phyloP scores from a whole-genome alignment of 1,140 invertebrate genomes.

The Lepidurus packardi region DNA sequence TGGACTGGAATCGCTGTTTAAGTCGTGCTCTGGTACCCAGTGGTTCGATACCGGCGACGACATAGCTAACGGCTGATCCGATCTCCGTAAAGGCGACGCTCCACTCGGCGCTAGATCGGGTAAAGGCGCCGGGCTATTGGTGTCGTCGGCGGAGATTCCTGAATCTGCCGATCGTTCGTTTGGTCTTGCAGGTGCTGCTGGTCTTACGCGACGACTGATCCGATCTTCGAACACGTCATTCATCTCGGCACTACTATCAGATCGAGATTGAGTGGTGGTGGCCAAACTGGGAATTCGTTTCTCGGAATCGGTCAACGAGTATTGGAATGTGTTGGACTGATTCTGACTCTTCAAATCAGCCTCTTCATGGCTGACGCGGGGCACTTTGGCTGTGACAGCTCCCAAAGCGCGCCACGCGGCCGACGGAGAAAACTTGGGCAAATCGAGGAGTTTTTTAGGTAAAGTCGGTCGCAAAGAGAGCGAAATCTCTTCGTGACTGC shows the following conservation, averaged over 20 bases:
- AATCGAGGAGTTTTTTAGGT: conserved; percentile 65
- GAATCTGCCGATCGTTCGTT: conserved; percentile 69
- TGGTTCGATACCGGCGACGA: conserved; percentile 39
- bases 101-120: conserved; percentile 38
- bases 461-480: conserved; percentile 66
- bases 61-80: conserved; percentile 39
- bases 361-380: neutral
- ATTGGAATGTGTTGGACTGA: conserved; percentile 29
- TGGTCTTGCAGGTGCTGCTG: conserved; percentile 47
- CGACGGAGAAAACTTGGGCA: conserved; percentile 70
- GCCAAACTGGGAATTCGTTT: conserved; percentile 32
- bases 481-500: conserved; percentile 52
- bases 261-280: conserved; percentile 38
- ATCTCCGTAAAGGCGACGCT: conserved; percentile 21
- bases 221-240: conserved; percentile 48
- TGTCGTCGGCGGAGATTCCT: conserved; percentile 65
- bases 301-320: conserved; percentile 32
- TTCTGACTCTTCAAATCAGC: neutral
- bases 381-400: neutral
- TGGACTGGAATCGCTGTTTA: conserved; percentile 52
- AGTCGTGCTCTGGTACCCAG: conserved; percentile 77
- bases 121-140: conserved; percentile 47
- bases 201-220: conserved; percentile 46
- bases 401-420: conserved; percentile 69
- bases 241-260: conserved; percentile 42